Percentiles rank a stretch among this genome's conserved stretches.
Evolutionary conservation across 2,113 vertebrate species (phyloP).

Genomic region (Philantomba maxwellii): DNA sequence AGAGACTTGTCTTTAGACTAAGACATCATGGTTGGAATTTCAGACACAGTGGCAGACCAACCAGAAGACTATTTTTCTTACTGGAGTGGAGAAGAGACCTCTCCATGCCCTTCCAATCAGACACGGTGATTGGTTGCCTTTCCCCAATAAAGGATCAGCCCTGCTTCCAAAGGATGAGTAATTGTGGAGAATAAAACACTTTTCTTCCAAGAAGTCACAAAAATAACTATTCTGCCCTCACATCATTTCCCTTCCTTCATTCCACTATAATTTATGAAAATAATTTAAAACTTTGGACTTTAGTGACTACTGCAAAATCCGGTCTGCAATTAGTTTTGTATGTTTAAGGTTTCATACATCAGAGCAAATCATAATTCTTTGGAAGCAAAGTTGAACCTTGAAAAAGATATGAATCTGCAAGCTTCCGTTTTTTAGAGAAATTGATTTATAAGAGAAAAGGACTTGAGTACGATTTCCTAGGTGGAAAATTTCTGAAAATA

Average conservation of each 20-base stretch:
- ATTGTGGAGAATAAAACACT: conserved; percentile 54
- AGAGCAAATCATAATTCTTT: conserved; percentile 61
- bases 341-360: conserved; percentile 69
- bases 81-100: not conserved
- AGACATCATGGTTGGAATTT: conserved; percentile 5
- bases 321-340: conserved; percentile 71
- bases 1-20: conserved; percentile 8
- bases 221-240: conserved; percentile 48
- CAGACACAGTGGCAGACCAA: not conserved
- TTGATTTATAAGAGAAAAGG: conserved; percentile 67
- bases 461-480: conserved; percentile 49
- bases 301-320: conserved; percentile 61
- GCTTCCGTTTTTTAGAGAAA: conserved; percentile 58
- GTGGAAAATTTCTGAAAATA: conserved; percentile 58
- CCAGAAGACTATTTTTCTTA: conserved; percentile 21
- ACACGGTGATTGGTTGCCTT: not conserved
- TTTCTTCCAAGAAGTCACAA: conserved; percentile 46
- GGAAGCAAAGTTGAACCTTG: conserved; percentile 36
- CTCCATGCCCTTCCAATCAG: conserved; percentile 26
- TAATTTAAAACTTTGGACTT: conserved; percentile 71
- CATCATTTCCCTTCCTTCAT: conserved; percentile 44
- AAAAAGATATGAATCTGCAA: conserved; percentile 50
- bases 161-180: conserved; percentile 42
- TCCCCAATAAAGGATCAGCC: not conserved
- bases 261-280: conserved; percentile 71